A percentile compares a stretch with the other conserved stretches of the same genome.
phyloP scores from a whole-genome alignment of 2,113 vertebrate genomes.

The Esox niger region DNA sequence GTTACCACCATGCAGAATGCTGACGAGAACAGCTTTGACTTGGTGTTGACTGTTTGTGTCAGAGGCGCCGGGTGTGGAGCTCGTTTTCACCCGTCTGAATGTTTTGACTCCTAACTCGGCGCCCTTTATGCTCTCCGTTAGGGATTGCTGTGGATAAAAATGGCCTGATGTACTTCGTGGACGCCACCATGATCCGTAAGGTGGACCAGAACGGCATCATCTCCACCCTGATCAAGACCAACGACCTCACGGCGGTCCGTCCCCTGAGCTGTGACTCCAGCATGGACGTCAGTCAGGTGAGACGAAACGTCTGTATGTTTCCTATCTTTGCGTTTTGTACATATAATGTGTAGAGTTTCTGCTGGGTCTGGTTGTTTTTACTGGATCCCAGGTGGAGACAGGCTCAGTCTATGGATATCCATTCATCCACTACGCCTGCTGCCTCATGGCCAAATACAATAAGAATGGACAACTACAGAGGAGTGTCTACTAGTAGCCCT shows the following conservation, averaged over 20 bases:
- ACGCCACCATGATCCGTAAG: slow-evolving; percentile 98
- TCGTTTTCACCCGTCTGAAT: too few species aligned
- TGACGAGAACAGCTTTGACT: not conserved
- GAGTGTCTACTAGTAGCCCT: too few species aligned
- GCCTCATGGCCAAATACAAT: too few species aligned
- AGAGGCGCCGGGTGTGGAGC: too few species aligned
- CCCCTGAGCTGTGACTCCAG: slow-evolving; percentile 85
- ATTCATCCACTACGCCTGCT: not conserved
- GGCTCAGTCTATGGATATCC: not conserved
- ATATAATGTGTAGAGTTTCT: too few species aligned
- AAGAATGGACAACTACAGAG: too few species aligned
- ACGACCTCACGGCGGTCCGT: slow-evolving; percentile 92
- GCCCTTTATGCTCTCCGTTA: slow-evolving; percentile 48
- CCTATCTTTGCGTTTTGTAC: too few species aligned
- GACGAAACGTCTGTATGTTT: not conserved
- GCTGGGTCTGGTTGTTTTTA: too few species aligned
- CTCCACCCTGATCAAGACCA: slow-evolving; percentile 96
- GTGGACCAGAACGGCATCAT: slow-evolving; percentile 99
- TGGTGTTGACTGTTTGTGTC: too few species aligned
- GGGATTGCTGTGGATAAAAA: slow-evolving; percentile 98
- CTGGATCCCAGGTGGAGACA: too few species aligned
- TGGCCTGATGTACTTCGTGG: slow-evolving; percentile 97
- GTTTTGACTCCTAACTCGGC: too few species aligned
- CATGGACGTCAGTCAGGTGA: slow-evolving; percentile 98
- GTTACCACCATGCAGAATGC: not conserved